phyloP scores from a whole-genome alignment of 2,888 invertebrate species.

The Apoda limacodes region DNA sequence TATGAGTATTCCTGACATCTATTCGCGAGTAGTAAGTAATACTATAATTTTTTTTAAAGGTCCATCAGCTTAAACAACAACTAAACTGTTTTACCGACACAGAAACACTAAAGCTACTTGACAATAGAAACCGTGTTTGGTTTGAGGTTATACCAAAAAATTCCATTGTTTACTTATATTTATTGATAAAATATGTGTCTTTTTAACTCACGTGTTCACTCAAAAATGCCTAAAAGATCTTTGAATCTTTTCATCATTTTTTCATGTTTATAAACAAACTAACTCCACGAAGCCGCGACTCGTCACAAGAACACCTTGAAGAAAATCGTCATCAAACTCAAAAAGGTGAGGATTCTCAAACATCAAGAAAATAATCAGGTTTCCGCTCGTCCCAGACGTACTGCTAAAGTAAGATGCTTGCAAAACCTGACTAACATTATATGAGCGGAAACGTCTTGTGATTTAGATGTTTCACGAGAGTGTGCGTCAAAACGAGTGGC shows the following conservation, averaged over 20 bases:
- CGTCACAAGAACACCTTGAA: slow-evolving; percentile 8
- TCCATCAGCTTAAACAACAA: too few relatives aligned
- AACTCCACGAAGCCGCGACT: too few relatives aligned
- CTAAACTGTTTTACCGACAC: too few relatives aligned
- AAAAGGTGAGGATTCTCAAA: slow-evolving; percentile 11
- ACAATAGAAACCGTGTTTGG: too few relatives aligned
- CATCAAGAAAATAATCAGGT: slow-evolving; percentile 11
- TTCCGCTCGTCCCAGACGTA: slow-evolving; percentile 12
- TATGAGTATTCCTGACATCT: too few relatives aligned
- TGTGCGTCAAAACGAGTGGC: slow-evolving; percentile 4
- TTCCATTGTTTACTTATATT: too few relatives aligned
- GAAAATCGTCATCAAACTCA: slow-evolving; percentile 9
- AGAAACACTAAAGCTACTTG: too few relatives aligned
- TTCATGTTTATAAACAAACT: slow-evolving; percentile 8
- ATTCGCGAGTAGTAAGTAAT: too few relatives aligned
- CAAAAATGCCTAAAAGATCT: slow-evolving; percentile 11
- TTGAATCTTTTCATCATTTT: slow-evolving; percentile 9
- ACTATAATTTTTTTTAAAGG: too few relatives aligned
- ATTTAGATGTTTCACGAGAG: slow-evolving; percentile 9
- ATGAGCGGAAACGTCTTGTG: slow-evolving; percentile 8
- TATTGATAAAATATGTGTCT: too few relatives aligned
- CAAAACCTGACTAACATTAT: slow-evolving; percentile 9
- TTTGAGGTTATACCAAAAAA: too few relatives aligned
- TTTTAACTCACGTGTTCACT: slow-evolving; percentile 5
- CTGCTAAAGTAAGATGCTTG: slow-evolving; percentile 13